Evolutionary conservation across 1,140 invertebrate species (phyloP).

Genomic region (Chironomus tepperi): DNA sequence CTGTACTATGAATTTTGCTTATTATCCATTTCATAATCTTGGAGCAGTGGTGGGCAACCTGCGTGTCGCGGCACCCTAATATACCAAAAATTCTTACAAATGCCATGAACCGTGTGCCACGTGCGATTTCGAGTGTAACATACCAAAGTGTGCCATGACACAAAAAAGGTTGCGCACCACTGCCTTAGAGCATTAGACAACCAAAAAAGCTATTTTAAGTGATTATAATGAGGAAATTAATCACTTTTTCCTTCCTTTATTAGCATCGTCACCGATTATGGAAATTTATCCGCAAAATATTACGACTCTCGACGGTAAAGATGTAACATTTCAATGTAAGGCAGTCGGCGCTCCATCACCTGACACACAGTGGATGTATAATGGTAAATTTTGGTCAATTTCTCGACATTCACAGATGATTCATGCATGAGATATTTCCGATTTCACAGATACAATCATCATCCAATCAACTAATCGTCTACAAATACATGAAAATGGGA

Average conservation of each 20-base stretch:
- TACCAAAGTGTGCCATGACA: no score
- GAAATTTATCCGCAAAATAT: constrained; percentile 71
- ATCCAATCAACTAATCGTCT: constrained; percentile 52
- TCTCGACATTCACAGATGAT: not conserved
- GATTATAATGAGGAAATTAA: no score
- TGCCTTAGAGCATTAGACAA: no score
- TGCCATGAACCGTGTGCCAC: no score
- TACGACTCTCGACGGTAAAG: constrained; percentile 84
- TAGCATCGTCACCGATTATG: constrained; percentile 78
- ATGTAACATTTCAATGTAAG: constrained; percentile 76
- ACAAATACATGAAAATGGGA: constrained; percentile 75
- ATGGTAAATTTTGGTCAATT: constrained; percentile 52
- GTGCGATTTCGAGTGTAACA: no score
- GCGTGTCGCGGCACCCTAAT: no score
- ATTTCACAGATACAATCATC: constrained; percentile 35
- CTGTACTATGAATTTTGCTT: no score
- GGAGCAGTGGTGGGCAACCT: no score
- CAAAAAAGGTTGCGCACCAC: no score
- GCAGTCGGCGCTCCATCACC: constrained; percentile 83
- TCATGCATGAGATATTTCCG: not conserved
- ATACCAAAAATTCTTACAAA: no score
- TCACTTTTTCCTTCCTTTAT: constrained; percentile 31
- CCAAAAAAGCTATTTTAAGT: no score
- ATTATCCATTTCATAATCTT: no score
- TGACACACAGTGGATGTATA: constrained; percentile 84